A percentile compares a stretch with the other conserved stretches of the same genome.
phyloP scores from a whole-genome alignment of 2,888 invertebrate genomes.

The Teleiodes luculella region DNA sequence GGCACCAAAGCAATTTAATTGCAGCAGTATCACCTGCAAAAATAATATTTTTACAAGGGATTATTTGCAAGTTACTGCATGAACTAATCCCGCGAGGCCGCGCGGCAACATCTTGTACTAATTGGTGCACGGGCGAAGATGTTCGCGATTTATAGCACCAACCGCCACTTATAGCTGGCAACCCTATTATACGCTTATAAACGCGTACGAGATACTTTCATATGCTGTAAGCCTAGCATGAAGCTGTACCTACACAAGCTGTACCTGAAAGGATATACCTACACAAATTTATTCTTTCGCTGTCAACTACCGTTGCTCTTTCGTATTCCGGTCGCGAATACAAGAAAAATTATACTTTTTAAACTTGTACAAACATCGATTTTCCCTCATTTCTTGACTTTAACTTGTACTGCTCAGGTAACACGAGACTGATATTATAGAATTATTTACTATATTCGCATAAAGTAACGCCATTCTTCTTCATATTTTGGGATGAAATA shows the following conservation, averaged over 20 bases:
- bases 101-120: conserved; percentile 74
- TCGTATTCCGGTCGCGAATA: conserved; percentile 62
- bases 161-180: conserved; percentile 36
- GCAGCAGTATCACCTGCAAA: too few relatives aligned
- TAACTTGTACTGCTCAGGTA: conserved; percentile 18
- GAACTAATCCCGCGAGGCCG: conserved; percentile 35
- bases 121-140: conserved; percentile 74
- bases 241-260: too few relatives aligned
- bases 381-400: conserved; percentile 64
- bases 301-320: conserved; percentile 8
- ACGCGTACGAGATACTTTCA: too few relatives aligned
- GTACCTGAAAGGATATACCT: too few relatives aligned
- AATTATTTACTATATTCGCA: too few relatives aligned
- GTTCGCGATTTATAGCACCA: conserved; percentile 66
- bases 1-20: too few relatives aligned
- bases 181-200: conserved; percentile 21
- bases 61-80: background rate
- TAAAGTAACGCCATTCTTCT: too few relatives aligned
- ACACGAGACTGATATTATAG: too few relatives aligned
- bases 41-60: background rate
- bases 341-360: conserved; percentile 74
- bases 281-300: conserved; percentile 29
- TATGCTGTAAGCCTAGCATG: too few relatives aligned
- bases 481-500: too few relatives aligned
- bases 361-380: conserved; percentile 70